Percentiles rank a stretch among this genome's conserved stretches.
phyloP scores from a whole-genome alignment of 2,888 invertebrate genomes.

The Autographa gamma region DNA sequence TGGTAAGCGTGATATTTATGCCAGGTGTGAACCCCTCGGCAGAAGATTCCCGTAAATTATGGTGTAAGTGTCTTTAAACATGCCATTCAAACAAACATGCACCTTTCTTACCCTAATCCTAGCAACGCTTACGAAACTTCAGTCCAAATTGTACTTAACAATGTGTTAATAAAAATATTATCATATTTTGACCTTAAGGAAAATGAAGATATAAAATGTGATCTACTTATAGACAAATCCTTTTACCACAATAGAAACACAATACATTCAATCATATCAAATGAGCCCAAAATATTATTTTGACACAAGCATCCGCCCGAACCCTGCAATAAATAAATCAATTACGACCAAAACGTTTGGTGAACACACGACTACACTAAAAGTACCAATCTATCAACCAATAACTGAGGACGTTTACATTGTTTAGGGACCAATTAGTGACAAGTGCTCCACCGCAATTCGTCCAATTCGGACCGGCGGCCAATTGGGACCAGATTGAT shows the following conservation, averaged over 20 bases:
- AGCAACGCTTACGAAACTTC: neutral
- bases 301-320: slow-evolving; percentile 52
- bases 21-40: neutral
- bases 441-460: slow-evolving; percentile 70
- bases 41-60: neutral
- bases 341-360: slow-evolving; percentile 47
- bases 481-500: slow-evolving; percentile 71
- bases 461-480: slow-evolving; percentile 61
- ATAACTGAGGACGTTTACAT: slow-evolving; percentile 61
- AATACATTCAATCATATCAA: slow-evolving; percentile 46
- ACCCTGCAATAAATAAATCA: slow-evolving; percentile 53
- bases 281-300: slow-evolving; percentile 50
- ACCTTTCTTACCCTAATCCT: neutral
- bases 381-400: slow-evolving; percentile 72
- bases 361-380: slow-evolving; percentile 33
- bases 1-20: neutral
- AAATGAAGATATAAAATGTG: neutral
- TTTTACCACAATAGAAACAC: slow-evolving; percentile 1
- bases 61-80: neutral
- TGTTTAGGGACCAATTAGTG: slow-evolving; percentile 69
- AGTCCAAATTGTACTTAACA: neutral
- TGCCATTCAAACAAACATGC: neutral
- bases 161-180: neutral
- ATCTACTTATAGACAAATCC: neutral
- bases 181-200: neutral